Conservation (phyloP, 2,797 vertebrate species). For the Acestrorhynchus altus region DNA sequence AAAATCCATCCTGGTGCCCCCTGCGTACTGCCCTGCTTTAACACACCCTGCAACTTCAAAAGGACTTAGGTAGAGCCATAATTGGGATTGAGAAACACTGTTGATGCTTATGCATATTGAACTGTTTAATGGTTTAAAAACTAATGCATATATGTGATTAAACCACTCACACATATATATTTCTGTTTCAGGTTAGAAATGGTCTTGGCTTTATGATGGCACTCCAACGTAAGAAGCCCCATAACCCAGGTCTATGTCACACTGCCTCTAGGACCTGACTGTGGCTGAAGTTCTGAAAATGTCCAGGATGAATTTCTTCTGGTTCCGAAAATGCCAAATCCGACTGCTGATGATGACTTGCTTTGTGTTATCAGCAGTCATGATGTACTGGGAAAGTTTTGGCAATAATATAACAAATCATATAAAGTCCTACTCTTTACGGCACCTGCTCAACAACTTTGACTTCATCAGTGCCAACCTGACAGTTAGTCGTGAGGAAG, state of each 20-base stretch:
- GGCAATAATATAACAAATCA: constrained; percentile 80
- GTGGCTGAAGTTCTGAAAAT: constrained; percentile 1
- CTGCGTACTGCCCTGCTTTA: too few species aligned
- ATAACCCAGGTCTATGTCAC: constrained; percentile 31
- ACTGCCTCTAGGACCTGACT: constrained; percentile 60
- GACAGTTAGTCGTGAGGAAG: constrained; percentile 78
- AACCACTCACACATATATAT: neutral
- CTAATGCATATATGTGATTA: neutral
- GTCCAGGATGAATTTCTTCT: constrained; percentile 83
- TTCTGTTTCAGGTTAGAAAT: constrained; percentile 41
- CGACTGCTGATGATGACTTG: constrained; percentile 84
- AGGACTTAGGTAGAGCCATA: too few species aligned
- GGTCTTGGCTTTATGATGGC: constrained; percentile 63
- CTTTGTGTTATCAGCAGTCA: constrained; percentile 84
- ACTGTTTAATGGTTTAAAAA: too few species aligned
- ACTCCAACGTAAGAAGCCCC: constrained; percentile 28
- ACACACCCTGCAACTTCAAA: too few species aligned
- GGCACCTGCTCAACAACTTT: constrained; percentile 88
- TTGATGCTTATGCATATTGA: too few species aligned
- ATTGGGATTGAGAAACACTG: too few species aligned
- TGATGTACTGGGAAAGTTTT: constrained; percentile 86
- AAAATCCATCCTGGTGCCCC: too few species aligned
- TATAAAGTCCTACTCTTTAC: constrained; percentile 89
- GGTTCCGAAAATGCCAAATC: constrained; percentile 83
- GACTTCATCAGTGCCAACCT: constrained; percentile 86